Base-by-base conservation (phyloP, 2,888 invertebrate genomes). In the Polymixis flavicincta region DNA sequence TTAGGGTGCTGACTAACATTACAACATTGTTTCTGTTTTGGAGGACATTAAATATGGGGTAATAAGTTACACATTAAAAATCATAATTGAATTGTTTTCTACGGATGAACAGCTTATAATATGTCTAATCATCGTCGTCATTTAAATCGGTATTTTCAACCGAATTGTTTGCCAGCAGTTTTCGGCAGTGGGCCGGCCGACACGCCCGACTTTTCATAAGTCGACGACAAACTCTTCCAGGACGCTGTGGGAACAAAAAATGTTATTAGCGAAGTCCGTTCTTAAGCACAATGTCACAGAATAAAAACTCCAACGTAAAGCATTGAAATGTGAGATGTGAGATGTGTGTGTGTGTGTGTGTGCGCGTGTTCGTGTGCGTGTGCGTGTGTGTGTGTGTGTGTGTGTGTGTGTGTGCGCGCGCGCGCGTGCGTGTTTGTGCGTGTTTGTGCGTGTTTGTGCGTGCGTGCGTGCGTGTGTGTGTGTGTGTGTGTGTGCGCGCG, bases 161-260 rank as follows among this genome's bases (percentile, higher is more conserved):
- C 28, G 88, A 84, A 22, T 65, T 76, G 72, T 84, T 84, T 19
- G 37, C 83, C 45, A 45, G 78, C 64, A 71, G 14, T 75, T 86
- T 89, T 48, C 90, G 92, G 83, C 96, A 96, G 52, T 92, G 90
- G 1, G 86, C 81, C 2, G 93, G 95, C 59, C 88, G 92, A 87
- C 96, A 96, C 6, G 81, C 72, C 2, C 95, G 94, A 76, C 92
- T 94, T 85, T 93, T 95, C 69, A 96, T 87, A 60, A 95, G 85
- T 69, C 90, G 93, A 64, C 91, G 92, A 83, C 96, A 96, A 1
- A 90, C 88, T 75, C 88, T 92, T 28, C 94, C 93, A 78, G 83
- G 82, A 54, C 82, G 85, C 83, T 83, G 75, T 32, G 60, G 66
- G 32, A 60, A 55, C 13, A 74, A 55, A 8, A 2, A 14, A 52